Evolutionary conservation across 2,888 invertebrate species (phyloP).

Genomic region (Cosmia pyralina): DNA sequence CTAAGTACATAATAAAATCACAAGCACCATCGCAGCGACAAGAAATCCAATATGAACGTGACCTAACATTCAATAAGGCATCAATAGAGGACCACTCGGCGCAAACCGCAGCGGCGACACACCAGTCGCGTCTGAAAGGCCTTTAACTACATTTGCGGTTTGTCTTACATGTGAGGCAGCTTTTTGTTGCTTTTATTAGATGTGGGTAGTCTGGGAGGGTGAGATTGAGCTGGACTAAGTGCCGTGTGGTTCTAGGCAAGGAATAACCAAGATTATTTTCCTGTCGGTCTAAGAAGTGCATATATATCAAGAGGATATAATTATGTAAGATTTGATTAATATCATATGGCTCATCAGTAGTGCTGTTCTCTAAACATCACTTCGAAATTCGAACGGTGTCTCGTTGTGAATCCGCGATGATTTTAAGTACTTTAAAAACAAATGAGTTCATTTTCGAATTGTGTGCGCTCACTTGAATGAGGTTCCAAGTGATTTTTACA

Average conservation of each 20-base stretch:
- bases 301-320: too few relatives aligned
- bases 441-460: neutral
- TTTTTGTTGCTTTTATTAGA: conserved; percentile 60
- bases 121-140: conserved; percentile 57
- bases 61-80: conserved; percentile 61
- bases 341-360: neutral
- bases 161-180: conserved; percentile 51
- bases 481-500: neutral
- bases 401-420: neutral
- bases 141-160: conserved; percentile 64
- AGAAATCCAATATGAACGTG: conserved; percentile 16
- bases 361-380: neutral
- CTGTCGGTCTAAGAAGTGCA: neutral
- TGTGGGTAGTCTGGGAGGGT: conserved; percentile 30
- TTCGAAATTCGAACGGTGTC: neutral
- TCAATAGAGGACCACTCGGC: conserved; percentile 63
- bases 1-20: conserved; percentile 1
- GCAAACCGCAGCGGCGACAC: conserved; percentile 56
- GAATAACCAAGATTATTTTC: neutral
- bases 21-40: neutral
- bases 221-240: conserved; percentile 33
- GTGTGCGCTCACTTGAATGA: neutral
- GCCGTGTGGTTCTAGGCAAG: conserved; percentile 3
- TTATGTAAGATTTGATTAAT: too few relatives aligned
- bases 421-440: conserved; percentile 5